Base-by-base conservation (phyloP, 2,797 vertebrate genomes). In the Telmatherina bonti region DNA sequence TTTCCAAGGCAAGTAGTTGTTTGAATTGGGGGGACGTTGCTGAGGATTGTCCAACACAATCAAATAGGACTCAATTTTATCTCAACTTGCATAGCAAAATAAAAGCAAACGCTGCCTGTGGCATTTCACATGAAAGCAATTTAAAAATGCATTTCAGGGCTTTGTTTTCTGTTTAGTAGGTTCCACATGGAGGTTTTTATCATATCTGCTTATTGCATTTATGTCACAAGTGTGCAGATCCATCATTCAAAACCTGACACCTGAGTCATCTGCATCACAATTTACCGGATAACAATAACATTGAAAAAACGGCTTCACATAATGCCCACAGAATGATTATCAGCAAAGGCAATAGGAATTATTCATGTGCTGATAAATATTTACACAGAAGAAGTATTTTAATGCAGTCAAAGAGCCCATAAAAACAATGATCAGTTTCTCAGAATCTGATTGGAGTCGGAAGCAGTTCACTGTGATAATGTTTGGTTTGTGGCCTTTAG, bases 211-310 rank as follows among this genome's bases (percentile, higher is more conserved):
- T 76, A 75, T 66, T 85, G 63, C 70, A 62, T 85, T 79, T 72
- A 47, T 29, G 36, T 79, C 69, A 59, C 79, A 82, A 60, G 66
- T 53, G 36, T 72, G 35, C 62, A 26, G 63, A 88, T 91, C 86
- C 89, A 85, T 92, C 89, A 87, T 84, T 83, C 72, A 84, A 30
- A 41, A 45, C 45, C 41, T 36, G 69, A 73, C 69, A 76, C 58
- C 11, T 6, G 3, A 29, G 68, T 78, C 81, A 74, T 80, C 64
- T 81, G 70, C 72, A 77, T 76, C 78, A 81, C 77, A 74, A 70
- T 82, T 69, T 65, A 72, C 76, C 81, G 65, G 54, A 71, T 63
- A 43, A 74, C 76, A 85, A 67, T 81, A 85, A 87, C 69, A 72
- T 10, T 1, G 56, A 81, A 67, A 24, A 61, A 76, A 59, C 62